phyloP scores from a whole-genome alignment of 2,113 vertebrate species.

The Mystacornis crossleyi region DNA sequence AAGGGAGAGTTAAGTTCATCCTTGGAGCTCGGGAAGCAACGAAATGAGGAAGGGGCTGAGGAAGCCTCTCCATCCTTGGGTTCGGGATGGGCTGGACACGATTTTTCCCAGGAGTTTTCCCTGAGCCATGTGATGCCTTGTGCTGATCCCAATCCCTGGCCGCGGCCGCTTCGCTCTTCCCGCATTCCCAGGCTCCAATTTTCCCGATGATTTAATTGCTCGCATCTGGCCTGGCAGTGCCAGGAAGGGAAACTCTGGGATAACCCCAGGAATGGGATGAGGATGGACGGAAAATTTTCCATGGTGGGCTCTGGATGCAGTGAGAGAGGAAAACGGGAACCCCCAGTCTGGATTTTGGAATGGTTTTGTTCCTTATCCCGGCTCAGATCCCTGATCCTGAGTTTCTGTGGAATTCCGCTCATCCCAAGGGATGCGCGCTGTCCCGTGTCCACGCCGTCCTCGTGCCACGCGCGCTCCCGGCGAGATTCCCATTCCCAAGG shows the following conservation, averaged over 20 bases:
- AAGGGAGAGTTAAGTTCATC: neutral
- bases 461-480: neutral
- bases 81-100: fast-evolving
- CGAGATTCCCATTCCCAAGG: neutral
- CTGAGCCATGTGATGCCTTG: neutral
- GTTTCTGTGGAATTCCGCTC: neutral
- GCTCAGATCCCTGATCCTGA: neutral
- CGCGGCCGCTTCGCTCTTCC: fast-evolving
- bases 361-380: neutral
- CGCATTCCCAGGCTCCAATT: fast-evolving
- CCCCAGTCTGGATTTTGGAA: fast-evolving
- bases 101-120: neutral
- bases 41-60: neutral
- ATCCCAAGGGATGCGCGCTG: neutral
- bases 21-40: neutral
- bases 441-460: neutral
- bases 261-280: neutral
- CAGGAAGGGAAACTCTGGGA: fast-evolving
- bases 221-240: fast-evolving
- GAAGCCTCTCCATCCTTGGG: neutral
- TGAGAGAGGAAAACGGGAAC: fast-evolving
- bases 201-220: neutral
- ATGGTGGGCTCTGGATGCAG: neutral
- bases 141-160: neutral
- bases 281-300: neutral